These are phyloP conservation scores for Platysternon megacephalum DNA, from an alignment of 2,113 vertebrate genomes.

Conservation along the genomic window DNA sequence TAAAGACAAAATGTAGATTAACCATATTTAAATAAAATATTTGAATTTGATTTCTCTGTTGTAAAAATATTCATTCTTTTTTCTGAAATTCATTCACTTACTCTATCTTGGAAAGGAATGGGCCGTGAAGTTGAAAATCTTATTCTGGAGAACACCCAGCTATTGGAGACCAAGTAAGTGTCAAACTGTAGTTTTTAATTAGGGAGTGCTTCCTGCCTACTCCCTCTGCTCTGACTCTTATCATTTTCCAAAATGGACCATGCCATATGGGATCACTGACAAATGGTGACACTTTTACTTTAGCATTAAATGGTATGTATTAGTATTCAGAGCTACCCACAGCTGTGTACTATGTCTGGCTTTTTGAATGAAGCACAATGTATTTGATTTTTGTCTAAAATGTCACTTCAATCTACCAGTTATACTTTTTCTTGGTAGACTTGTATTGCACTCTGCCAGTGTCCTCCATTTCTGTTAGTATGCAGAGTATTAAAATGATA, in stretches of 20 bases:
- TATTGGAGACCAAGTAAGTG: slow-evolving; percentile 97
- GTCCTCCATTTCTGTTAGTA: background rate
- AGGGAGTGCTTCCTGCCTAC: background rate
- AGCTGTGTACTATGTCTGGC: background rate
- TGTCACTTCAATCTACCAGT: background rate
- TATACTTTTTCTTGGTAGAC: background rate
- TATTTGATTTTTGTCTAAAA: background rate
- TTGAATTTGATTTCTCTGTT: background rate
- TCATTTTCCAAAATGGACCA: background rate
- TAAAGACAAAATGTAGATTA: background rate
- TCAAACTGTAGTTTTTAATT: background rate
- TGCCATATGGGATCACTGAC: background rate
- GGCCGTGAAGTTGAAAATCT: slow-evolving; percentile 98
- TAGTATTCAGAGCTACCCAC: background rate
- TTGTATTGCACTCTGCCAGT: background rate
- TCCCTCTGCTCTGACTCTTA: background rate
- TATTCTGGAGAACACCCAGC: slow-evolving; percentile 96
- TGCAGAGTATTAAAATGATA: background rate
- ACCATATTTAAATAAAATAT: background rate
- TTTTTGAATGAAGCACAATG: background rate
- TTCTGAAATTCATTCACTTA: slow-evolving; percentile 39
- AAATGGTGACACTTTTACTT: background rate
- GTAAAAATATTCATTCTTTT: background rate
- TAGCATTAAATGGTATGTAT: background rate
- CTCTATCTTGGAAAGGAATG: slow-evolving; percentile 89